A percentile compares a stretch with the other conserved stretches of the same genome.
Conservation (phyloP, 2,797 vertebrate genomes). For the Atherinosoma microstoma region DNA sequence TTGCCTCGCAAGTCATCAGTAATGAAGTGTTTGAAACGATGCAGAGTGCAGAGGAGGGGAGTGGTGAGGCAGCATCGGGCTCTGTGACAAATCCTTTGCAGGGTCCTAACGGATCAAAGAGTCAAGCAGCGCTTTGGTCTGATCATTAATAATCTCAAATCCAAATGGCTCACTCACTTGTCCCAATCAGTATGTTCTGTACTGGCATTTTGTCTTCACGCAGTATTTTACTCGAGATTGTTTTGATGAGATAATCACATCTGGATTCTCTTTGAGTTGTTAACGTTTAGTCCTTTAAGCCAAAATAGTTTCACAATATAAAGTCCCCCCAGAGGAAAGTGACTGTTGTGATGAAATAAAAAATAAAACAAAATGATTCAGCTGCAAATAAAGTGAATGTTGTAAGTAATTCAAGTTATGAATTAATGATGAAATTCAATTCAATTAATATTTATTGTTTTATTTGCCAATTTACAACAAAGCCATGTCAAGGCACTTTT, state of each 20-base stretch:
- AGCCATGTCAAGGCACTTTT: too few species aligned
- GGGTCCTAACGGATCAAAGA: constrained; percentile 43
- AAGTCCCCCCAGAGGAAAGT: not conserved
- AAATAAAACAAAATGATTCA: too few species aligned
- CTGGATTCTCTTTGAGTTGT: constrained; percentile 34
- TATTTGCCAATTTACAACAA: too few species aligned
- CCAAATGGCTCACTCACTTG: constrained; percentile 2
- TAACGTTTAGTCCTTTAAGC: not conserved
- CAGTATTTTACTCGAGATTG: constrained; percentile 13
- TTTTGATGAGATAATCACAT: constrained; percentile 39
- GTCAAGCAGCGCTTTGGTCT: constrained; percentile 51
- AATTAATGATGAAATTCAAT: not conserved
- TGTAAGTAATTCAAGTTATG: not conserved
- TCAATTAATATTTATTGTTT: too few species aligned
- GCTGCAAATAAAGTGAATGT: constrained; percentile 3
- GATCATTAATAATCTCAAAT: constrained; percentile 47
- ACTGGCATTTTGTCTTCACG: constrained; percentile 16
- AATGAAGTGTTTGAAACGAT: constrained; percentile 77
- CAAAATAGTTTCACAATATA: not conserved
- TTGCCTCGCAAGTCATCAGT: constrained; percentile 78
- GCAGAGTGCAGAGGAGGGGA: constrained; percentile 16
- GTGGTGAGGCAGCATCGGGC: constrained; percentile 20
- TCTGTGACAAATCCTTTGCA: constrained; percentile 53
- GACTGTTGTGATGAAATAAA: not conserved
- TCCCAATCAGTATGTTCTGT: constrained; percentile 30